Evolutionary conservation across 2,888 invertebrate genomes (phyloP), one percentile per base, ranked within the genome.

Genomic region (Nymphalis urticae): DNA sequence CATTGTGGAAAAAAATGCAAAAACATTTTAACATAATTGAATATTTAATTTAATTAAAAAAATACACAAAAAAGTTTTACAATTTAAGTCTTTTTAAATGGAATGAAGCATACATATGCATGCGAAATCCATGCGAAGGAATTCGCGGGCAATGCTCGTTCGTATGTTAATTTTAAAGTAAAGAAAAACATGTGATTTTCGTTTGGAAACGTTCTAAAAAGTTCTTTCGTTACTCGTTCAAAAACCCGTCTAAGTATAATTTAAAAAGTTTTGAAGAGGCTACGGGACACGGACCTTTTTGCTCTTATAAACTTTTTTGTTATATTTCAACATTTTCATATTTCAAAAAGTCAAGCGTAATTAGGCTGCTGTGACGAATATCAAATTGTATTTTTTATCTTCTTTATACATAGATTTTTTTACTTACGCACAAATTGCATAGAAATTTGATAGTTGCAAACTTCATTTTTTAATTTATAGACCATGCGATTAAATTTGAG

Each of bases 261-360:
- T 72, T 62, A 36, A 48, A 27, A 68, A 68, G 62, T 71, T 71
- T 24, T 50, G 24, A 72, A 71, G 70, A 56, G 67, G 64, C 70
- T 59, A 63, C 69, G 53, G 62, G 72, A 62, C 62, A 62, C 54
- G 32, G 47, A 61, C 66, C 58, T 74, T 72, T 73, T 68, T 70
- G 66, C 71, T 66, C 68, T 72, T 68, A 48, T 61, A 42, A 71
- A 72, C 61, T 72, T 72, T 71, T 72, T 69, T 69, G 64, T 71
- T 63, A 65, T 42, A 68, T 62, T 64, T 68, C 65, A 66, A 66
- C 42, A 65, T 66, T 69, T 70, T 66, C 50, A 62, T 66, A 42
- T 42, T 58, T 58, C 48, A 62, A 69, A 66, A 70, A 42, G 50
- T 36, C 56, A 62, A 19, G 19, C 53, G 67, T 65, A 72, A 70